Evolutionary conservation across 2,888 invertebrate species (phyloP).

Genomic region (Hylaea fasciaria): DNA sequence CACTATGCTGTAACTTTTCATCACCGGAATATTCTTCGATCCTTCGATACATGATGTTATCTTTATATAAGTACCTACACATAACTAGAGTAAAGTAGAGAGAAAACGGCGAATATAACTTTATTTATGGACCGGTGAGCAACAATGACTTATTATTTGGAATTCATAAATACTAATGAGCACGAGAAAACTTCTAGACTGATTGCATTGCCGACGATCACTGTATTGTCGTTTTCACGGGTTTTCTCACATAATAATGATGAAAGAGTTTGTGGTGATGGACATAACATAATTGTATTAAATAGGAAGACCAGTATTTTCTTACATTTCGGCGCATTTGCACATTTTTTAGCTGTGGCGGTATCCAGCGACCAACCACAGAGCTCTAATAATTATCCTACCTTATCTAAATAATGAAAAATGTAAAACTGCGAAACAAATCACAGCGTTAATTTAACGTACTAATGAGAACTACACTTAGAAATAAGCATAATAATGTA

Average conservation of each 20-base stretch:
- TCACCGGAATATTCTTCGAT: neutral
- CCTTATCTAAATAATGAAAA: too few relatives aligned
- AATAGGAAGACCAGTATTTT: too few relatives aligned
- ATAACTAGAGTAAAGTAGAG: neutral
- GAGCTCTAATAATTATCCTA: too few relatives aligned
- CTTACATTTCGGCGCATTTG: too few relatives aligned
- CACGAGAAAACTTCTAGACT: conserved; percentile 11
- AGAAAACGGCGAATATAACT: neutral
- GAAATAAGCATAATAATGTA: too few relatives aligned
- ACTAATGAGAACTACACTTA: too few relatives aligned
- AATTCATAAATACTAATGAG: conserved; percentile 26
- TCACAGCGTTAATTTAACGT: too few relatives aligned
- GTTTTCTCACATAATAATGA: conserved; percentile 8
- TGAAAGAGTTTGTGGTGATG: too few relatives aligned
- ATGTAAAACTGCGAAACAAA: too few relatives aligned
- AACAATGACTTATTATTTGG: conserved; percentile 14
- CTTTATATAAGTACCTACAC: neutral
- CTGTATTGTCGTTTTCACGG: neutral
- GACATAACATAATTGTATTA: too few relatives aligned
- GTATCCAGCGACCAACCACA: too few relatives aligned
- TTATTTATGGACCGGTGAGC: conserved; percentile 6
- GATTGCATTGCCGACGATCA: conserved; percentile 8
- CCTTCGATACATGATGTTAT: neutral
- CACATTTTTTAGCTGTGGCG: too few relatives aligned
- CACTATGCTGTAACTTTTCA: neutral